These are phyloP conservation scores for Aphelocoma californica DNA, from an alignment of 2,797 vertebrate genomes.

Conservation along the genomic window DNA sequence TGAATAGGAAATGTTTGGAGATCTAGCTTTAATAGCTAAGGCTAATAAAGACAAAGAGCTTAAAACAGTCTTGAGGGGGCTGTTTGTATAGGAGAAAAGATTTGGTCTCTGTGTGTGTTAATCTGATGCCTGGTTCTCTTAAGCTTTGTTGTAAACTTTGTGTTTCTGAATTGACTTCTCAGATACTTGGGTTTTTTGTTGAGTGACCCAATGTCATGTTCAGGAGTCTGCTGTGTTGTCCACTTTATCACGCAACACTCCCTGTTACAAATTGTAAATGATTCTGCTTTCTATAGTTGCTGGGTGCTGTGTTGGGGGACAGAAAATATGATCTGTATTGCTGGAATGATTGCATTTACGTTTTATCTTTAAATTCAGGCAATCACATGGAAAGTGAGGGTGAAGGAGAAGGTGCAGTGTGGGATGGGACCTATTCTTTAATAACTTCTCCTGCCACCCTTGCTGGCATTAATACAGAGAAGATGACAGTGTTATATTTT, in stretches of 20 bases:
- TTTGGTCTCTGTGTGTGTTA: slow-evolving; percentile 2
- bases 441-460: neutral
- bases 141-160: slow-evolving; percentile 37
- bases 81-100: slow-evolving; percentile 22
- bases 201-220: neutral
- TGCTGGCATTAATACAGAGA: neutral
- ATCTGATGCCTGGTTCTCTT: neutral
- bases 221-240: neutral
- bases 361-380: neutral
- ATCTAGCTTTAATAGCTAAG: slow-evolving; percentile 8
- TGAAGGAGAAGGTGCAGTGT: neutral
- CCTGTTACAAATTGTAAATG: fast-evolving
- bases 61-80: neutral
- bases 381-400: neutral
- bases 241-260: neutral
- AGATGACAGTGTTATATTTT: neutral
- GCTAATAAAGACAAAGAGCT: neutral
- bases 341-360: neutral
- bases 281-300: neutral
- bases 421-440: neutral
- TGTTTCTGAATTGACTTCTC: slow-evolving; percentile 10
- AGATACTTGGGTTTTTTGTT: neutral
- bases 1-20: slow-evolving; percentile 21
- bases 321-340: neutral
- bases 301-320: neutral